Evolutionary conservation across 2,113 vertebrate genomes (phyloP).

Genomic region (Gymnobelideus leadbeateri): DNA sequence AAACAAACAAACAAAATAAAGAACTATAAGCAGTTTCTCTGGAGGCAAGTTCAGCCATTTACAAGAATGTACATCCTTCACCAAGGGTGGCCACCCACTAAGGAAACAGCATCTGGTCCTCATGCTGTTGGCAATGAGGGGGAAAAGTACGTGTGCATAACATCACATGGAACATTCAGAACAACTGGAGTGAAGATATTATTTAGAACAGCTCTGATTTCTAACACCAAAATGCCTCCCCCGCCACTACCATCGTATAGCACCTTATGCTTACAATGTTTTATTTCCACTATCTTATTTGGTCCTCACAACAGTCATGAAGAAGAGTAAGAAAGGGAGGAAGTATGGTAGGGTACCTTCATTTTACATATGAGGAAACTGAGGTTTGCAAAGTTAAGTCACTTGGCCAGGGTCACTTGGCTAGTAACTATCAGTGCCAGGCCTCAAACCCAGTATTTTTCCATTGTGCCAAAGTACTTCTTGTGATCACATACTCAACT

Average conservation of each 20-base stretch:
- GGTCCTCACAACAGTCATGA: neutral
- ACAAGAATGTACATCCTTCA: slow-evolving; percentile 59
- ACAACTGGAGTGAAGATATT: neutral
- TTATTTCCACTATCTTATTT: neutral
- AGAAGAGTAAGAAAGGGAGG: neutral
- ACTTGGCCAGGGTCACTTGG: neutral
- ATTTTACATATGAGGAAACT: neutral
- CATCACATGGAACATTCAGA: slow-evolving; percentile 25
- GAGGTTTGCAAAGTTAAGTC: neutral
- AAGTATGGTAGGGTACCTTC: neutral
- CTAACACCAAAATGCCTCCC: neutral
- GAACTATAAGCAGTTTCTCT: slow-evolving; percentile 28
- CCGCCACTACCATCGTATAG: neutral
- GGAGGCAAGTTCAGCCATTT: slow-evolving; percentile 51
- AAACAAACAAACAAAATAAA: slow-evolving; percentile 38
- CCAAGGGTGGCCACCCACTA: slow-evolving; percentile 64
- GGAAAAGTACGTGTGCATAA: slow-evolving; percentile 40
- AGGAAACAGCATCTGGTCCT: slow-evolving; percentile 60
- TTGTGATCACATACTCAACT: no score
- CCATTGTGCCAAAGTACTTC: no score
- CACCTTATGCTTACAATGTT: neutral
- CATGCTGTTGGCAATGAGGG: slow-evolving; percentile 33
- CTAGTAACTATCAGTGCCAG: no score
- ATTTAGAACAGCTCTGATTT: slow-evolving; percentile 11
- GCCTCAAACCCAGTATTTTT: no score